These are phyloP conservation scores for Uropetala carovei DNA, from an alignment of 2,888 invertebrate genomes.

Conservation along the genomic window DNA sequence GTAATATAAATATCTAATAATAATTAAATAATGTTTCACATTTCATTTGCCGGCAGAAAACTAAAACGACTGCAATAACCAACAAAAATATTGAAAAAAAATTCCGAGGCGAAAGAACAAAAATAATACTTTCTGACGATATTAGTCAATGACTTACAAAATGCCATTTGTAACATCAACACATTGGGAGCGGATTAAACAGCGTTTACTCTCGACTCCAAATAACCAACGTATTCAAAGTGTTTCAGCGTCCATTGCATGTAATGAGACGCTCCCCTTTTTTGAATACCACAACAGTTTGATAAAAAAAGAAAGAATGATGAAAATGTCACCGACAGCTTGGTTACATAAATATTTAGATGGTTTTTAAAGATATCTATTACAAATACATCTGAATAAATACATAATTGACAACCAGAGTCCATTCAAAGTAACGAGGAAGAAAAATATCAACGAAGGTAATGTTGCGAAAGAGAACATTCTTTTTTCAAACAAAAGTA, in stretches of 20 bases:
- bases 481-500: not conserved
- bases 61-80: not conserved
- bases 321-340: not conserved
- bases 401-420: constrained; percentile 29
- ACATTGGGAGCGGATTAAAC: not conserved
- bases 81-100: constrained; percentile 3
- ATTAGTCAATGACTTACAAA: not conserved
- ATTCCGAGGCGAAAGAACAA: not conserved
- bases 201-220: not conserved
- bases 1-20: constrained; percentile 45
- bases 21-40: constrained; percentile 39
- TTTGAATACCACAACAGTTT: not conserved
- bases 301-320: constrained; percentile 1
- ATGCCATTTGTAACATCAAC: not conserved
- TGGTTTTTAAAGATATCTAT: constrained; percentile 29
- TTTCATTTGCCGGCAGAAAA: not conserved
- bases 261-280: not conserved
- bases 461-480: constrained; percentile 11
- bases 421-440: constrained; percentile 14
- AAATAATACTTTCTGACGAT: constrained; percentile 46
- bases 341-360: constrained; percentile 33
- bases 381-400: constrained; percentile 48
- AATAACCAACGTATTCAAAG: not conserved
- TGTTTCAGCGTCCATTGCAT: not conserved
- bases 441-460: constrained; percentile 5